These are phyloP conservation scores for Lacerta bilineata DNA, from an alignment of 2,797 vertebrate genomes.

Conservation along the genomic window DNA sequence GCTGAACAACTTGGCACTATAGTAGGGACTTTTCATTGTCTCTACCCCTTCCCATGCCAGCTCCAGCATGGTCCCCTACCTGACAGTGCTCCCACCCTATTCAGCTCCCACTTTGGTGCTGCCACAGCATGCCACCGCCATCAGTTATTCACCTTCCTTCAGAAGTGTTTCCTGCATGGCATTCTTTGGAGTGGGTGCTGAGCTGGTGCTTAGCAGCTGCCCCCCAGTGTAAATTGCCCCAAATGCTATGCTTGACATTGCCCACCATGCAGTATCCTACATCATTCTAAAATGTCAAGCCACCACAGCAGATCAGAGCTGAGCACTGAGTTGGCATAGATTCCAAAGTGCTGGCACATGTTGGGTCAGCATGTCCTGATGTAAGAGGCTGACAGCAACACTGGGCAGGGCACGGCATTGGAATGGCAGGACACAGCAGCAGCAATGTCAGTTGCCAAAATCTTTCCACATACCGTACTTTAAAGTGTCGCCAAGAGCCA, in stretches of 20 bases:
- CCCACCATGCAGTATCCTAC: too few relatives aligned
- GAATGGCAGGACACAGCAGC: too few relatives aligned
- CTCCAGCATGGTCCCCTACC: neutral
- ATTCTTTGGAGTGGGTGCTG: neutral
- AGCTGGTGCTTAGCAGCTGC: neutral
- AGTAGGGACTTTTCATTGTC: constrained; percentile 4
- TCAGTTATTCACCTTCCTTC: too few relatives aligned
- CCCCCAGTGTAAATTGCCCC: neutral
- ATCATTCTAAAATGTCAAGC: neutral
- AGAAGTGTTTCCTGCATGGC: too few relatives aligned
- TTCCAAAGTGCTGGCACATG: neutral
- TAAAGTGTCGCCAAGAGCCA: neutral
- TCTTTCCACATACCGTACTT: neutral
- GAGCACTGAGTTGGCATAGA: neutral
- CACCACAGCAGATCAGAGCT: neutral
- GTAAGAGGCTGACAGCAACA: neutral
- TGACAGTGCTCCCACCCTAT: neutral
- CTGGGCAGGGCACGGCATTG: too few relatives aligned
- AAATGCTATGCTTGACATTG: too few relatives aligned
- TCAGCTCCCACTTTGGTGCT: neutral
- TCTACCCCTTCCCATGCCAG: neutral
- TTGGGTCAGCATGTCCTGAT: neutral
- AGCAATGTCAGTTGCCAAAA: neutral
- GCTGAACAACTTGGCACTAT: neutral
- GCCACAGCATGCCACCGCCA: neutral